Conservation (phyloP, 2,888 invertebrate species). For the Aquatica leii region DNA sequence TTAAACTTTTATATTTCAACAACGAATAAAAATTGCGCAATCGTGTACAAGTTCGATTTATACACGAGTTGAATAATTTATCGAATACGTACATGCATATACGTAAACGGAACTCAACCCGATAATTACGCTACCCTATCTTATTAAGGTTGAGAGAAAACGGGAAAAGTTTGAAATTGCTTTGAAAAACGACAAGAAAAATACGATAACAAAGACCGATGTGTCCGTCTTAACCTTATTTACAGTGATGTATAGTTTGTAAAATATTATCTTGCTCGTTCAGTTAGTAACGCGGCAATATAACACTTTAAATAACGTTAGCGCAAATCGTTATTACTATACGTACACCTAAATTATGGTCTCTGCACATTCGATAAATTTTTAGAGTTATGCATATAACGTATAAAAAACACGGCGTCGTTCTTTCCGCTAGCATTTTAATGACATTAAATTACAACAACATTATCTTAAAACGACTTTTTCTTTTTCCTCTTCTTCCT, state of each 20-base stretch:
- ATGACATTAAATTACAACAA: no score
- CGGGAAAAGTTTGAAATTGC: background rate
- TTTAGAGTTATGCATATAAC: no score
- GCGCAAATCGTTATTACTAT: background rate
- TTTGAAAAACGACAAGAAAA: constrained; percentile 20
- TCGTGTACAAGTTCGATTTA: background rate
- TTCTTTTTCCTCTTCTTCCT: no score
- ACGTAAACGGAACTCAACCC: constrained; percentile 22
- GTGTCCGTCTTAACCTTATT: constrained; percentile 31
- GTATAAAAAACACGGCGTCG: no score
- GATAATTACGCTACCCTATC: background rate
- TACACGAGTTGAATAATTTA: constrained; percentile 21
- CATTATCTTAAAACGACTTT: no score
- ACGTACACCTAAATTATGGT: no score
- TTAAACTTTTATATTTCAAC: constrained; percentile 42
- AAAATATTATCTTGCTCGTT: constrained; percentile 21
- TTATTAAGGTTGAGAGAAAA: background rate
- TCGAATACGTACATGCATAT: constrained; percentile 10
- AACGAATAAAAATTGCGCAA: constrained; percentile 24
- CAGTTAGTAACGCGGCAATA: constrained; percentile 16
- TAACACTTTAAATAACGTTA: constrained; percentile 14
- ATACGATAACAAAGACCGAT: constrained; percentile 33
- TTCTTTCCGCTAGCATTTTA: no score
- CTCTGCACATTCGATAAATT: no score
- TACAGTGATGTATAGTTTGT: constrained; percentile 35